Evolutionary conservation across 2,113 vertebrate species (phyloP).

Genomic region (Calonectris borealis): DNA sequence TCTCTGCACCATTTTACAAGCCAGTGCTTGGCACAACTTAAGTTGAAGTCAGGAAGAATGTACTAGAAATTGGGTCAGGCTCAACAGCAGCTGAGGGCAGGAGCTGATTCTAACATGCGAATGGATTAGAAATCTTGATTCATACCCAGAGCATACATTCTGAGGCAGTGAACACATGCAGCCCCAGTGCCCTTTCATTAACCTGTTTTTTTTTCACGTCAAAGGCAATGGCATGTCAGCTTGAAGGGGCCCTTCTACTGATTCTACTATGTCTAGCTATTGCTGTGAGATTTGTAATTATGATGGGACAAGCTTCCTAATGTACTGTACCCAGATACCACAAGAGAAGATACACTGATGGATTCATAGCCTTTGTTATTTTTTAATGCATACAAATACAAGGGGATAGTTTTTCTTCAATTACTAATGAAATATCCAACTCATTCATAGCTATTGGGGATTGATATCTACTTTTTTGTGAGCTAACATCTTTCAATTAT

Average conservation of each 20-base stretch:
- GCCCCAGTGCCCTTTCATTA: not conserved
- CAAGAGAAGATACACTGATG: not conserved
- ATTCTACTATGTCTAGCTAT: not conserved
- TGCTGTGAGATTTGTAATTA: not conserved
- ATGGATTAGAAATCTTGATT: not conserved
- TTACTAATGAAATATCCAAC: not conserved
- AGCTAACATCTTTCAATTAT: not conserved
- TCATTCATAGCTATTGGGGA: not conserved
- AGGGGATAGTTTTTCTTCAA: not conserved
- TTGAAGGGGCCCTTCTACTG: not conserved
- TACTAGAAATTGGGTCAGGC: not conserved
- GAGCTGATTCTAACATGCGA: not conserved
- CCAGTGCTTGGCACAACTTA: not conserved
- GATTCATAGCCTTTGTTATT: not conserved
- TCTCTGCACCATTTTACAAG: not conserved
- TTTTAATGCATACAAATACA: not conserved
- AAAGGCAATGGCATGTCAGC: not conserved
- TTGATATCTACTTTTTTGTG: not conserved
- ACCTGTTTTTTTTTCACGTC: not conserved
- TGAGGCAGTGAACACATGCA: not conserved
- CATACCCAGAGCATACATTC: not conserved
- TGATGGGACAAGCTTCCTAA: not conserved
- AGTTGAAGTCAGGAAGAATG: not conserved
- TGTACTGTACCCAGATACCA: not conserved
- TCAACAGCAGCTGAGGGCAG: not conserved